Percentiles rank a stretch among this genome's conserved stretches.
phyloP scores from a whole-genome alignment of 2,888 invertebrate genomes.

The Athalia cordata region DNA sequence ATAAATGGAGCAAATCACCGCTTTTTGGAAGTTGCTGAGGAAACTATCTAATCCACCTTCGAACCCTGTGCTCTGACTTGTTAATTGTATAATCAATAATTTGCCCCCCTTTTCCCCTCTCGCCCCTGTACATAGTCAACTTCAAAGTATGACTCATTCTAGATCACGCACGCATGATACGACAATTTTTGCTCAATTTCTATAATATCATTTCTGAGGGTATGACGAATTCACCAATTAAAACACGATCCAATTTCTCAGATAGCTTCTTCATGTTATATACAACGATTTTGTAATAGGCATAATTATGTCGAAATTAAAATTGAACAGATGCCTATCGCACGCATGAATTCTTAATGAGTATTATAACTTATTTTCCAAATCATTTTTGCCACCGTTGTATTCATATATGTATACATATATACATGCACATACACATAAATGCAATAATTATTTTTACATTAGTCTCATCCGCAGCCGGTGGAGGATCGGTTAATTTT shows the following conservation, averaged over 20 bases:
- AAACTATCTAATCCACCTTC: not conserved
- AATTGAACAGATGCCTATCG: not conserved
- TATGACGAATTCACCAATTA: constrained; percentile 73
- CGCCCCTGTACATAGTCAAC: not conserved
- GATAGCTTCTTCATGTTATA: not conserved
- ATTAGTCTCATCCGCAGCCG: constrained; percentile 17
- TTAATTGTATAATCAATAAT: constrained; percentile 69
- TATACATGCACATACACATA: too few species aligned
- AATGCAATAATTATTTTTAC: constrained; percentile 30
- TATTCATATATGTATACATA: too few species aligned
- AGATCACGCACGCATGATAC: constrained; percentile 64
- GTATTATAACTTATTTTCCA: not conserved
- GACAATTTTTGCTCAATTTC: constrained; percentile 65
- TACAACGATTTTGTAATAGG: not conserved
- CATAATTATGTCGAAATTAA: constrained; percentile 2
- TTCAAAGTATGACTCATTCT: constrained; percentile 71
- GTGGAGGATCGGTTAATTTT: constrained; percentile 56
- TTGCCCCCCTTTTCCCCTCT: constrained; percentile 50
- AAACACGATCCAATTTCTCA: constrained; percentile 64
- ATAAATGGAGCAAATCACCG: not conserved
- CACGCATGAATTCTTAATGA: not conserved
- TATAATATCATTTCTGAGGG: constrained; percentile 72
- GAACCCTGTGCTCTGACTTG: not conserved
- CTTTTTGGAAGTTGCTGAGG: not conserved
- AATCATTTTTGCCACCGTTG: constrained; percentile 28